phyloP scores from a whole-genome alignment of 2,888 invertebrate species.

The Xanthia togata region DNA sequence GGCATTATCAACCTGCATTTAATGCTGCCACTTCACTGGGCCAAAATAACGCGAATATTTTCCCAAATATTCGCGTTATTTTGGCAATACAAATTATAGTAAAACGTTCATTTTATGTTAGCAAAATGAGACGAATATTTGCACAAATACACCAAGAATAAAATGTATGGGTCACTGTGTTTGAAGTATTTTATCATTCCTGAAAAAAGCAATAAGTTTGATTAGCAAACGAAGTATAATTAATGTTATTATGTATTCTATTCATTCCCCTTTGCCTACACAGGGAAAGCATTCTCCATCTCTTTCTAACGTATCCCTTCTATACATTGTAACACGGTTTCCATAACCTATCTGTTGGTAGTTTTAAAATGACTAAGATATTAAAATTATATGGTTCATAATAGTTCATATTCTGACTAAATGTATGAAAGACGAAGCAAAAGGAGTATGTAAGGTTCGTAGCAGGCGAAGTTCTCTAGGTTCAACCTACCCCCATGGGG shows the following conservation, averaged over 20 bases:
- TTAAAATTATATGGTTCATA: not conserved
- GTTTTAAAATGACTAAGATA: slow-evolving; percentile 17
- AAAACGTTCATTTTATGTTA: not conserved
- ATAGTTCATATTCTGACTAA: not conserved
- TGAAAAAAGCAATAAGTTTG: slow-evolving; percentile 67
- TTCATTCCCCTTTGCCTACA: slow-evolving; percentile 11
- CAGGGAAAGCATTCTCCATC: slow-evolving; percentile 4
- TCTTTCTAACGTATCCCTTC: slow-evolving; percentile 16
- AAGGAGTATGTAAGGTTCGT: not conserved
- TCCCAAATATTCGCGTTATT: not conserved
- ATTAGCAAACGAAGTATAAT: slow-evolving; percentile 62
- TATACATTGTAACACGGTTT: slow-evolving; percentile 19
- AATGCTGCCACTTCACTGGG: not conserved
- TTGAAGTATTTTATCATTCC: slow-evolving; percentile 59
- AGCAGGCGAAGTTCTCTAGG: not conserved
- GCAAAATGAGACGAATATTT: not conserved
- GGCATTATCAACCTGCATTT: not conserved
- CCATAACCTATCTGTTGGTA: not conserved
- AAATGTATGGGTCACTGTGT: slow-evolving; percentile 29
- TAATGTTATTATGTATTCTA: slow-evolving; percentile 31
- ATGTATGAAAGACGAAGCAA: not conserved
- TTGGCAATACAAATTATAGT: not conserved
- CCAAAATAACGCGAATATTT: too few relatives aligned
- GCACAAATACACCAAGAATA: not conserved
- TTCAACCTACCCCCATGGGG: too few relatives aligned